Evolutionary conservation across 2,113 vertebrate species (phyloP).

Genomic region (Channa argus): DNA sequence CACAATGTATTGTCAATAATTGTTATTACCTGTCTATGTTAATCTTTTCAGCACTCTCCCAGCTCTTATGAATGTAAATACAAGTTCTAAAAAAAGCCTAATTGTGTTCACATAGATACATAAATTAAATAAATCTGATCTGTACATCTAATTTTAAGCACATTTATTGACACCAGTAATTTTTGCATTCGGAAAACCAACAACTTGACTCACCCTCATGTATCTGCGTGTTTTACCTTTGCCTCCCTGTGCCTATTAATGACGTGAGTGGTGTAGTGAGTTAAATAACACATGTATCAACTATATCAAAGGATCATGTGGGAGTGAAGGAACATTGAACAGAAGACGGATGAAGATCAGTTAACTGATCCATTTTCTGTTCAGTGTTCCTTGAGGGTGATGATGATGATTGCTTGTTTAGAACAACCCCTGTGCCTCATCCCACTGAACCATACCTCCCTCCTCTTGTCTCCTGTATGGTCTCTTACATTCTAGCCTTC

Average conservation of each 20-base stretch:
- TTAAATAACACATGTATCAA: background rate
- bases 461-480: background rate
- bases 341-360: background rate
- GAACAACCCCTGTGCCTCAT: constrained; percentile 44
- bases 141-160: background rate
- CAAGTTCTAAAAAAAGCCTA: background rate
- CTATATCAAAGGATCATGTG: constrained; percentile 1
- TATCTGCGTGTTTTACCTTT: constrained; percentile 49
- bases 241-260: constrained; percentile 65
- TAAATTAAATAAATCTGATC: background rate
- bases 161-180: constrained; percentile 12
- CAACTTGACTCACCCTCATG: constrained; percentile 28
- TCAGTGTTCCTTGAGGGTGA: no score
- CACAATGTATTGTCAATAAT: background rate
- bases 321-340: constrained; percentile 1
- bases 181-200: constrained; percentile 29
- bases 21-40: background rate
- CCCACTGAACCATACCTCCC: constrained; percentile 27
- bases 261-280: constrained; percentile 10
- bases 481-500: constrained; percentile 31
- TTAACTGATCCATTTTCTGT: background rate
- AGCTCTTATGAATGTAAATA: constrained; percentile 39
- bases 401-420: constrained; percentile 27
- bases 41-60: background rate
- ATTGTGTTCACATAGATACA: no score